Base-by-base conservation (phyloP, 2,113 vertebrate genomes). In the Copsychus sechellarum region DNA sequence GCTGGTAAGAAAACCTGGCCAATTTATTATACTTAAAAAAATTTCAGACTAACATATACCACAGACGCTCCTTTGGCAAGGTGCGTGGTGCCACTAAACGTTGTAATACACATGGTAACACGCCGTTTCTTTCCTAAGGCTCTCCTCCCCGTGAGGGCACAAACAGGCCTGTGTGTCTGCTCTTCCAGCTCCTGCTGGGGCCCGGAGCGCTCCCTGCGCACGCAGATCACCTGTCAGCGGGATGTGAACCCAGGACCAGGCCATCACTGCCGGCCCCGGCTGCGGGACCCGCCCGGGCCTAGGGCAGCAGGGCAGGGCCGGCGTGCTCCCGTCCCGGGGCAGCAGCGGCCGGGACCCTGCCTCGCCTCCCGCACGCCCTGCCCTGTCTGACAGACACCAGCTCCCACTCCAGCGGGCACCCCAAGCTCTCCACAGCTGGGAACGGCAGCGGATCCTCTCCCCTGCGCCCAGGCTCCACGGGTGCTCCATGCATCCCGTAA, bases 61-160 rank as follows among this genome's bases (percentile, higher is more conserved):
- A 18, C 34, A 21, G 7, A 1, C 2, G 2, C 16, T 60, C 34
- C 56, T 72, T 20, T 1, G 16, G 14, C 9, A 64, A 74, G 19
- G 5, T 36, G 14, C 0, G 1, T 1, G 16, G 26, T 1, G 36
- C 51, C 58, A 34, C 31, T 23, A 24, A 51, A 40, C 1, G 6
- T 7, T 28, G 0, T 6, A 20, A 22, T 0, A 0, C 0, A 11
- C 11, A 4, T 2, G 5, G 0, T 21, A 36, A 31, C 14, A 1
- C 18, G 34, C 47, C 23, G 53, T 19, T 11, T 36, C 61, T 40
- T 60, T 13, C 56, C 17, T 2, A 7, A 34, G n/a, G 34, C 38
- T 84, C 21, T 62, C 33, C 9, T 11, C 25, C 24, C 42, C 28
- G 17, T 17, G 9, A 21, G 1, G 7, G 42, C 42, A 69, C 0